Conservation (phyloP, 2,113 vertebrate species). For the Antechinus stuartii region DNA sequence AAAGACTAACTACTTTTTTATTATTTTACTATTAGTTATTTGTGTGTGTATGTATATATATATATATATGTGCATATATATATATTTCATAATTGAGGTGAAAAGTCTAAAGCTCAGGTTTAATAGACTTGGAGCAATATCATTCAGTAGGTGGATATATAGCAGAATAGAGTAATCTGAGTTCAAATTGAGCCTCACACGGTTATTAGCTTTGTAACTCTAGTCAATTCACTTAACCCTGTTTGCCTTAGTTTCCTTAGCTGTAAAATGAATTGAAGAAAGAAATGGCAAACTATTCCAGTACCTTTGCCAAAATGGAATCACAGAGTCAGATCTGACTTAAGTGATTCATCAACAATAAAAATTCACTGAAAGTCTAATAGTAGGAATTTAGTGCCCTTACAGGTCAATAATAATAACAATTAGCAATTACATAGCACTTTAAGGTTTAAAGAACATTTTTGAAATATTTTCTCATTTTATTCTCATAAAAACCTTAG, state of each 20-base stretch:
- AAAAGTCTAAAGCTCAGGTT: not conserved
- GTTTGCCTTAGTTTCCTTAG: not conserved
- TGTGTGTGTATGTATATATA: not conserved
- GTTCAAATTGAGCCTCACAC: not conserved
- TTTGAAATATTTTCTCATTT: slow-evolving; percentile 2
- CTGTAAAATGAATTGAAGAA: not conserved
- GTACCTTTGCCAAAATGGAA: too few relatives aligned
- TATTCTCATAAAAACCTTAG: not conserved
- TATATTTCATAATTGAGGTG: not conserved
- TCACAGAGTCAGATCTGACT: not conserved
- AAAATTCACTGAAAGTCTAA: not conserved
- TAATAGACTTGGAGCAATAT: not conserved
- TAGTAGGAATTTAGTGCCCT: not conserved
- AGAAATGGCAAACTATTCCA: not conserved
- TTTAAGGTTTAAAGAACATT: not conserved
- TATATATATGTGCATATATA: not conserved
- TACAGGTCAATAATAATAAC: not conserved
- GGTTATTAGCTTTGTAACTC: not conserved
- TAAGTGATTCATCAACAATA: not conserved
- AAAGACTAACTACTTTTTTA: not conserved
- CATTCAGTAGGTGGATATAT: not conserved
- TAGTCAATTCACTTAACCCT: not conserved
- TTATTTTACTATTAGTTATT: not conserved
- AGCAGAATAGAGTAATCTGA: not conserved
- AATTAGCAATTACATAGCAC: not conserved